Evolutionary conservation across 2,888 invertebrate genomes (phyloP).

Genomic region (Tiliacea aurago): DNA sequence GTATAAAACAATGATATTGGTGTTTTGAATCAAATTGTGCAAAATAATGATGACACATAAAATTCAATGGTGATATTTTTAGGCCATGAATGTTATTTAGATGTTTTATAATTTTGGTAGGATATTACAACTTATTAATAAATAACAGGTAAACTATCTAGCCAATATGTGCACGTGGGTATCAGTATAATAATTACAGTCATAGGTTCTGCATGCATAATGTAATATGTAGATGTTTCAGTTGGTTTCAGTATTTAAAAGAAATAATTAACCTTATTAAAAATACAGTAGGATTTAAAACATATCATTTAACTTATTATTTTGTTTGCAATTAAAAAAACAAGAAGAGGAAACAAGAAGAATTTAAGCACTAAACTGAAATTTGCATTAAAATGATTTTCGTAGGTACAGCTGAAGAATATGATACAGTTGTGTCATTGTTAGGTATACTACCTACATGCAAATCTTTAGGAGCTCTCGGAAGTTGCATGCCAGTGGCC

Average conservation of each 20-base stretch:
- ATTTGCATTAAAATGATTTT: slow-evolving; percentile 37
- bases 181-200: neutral
- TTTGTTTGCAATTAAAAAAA: neutral
- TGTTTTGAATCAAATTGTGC: slow-evolving; percentile 19
- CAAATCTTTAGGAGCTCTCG: too few relatives aligned
- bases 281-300: neutral
- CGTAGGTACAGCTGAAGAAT: slow-evolving; percentile 18
- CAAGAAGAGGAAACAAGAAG: neutral
- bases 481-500: too few relatives aligned
- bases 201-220: neutral
- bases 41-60: slow-evolving; percentile 14
- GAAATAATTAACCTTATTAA: neutral
- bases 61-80: neutral
- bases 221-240: neutral
- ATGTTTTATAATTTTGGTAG: neutral
- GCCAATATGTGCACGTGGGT: neutral
- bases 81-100: neutral
- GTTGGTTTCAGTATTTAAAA: neutral
- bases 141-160: neutral
- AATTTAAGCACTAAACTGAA: slow-evolving; percentile 65
- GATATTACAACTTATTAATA: neutral
- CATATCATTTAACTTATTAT: neutral
- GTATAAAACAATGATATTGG: neutral
- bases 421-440: slow-evolving; percentile 3
- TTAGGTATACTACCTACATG: neutral